These are phyloP conservation scores for Lochmaea capreae DNA, from an alignment of 2,888 invertebrate species.

Conservation along the genomic window DNA sequence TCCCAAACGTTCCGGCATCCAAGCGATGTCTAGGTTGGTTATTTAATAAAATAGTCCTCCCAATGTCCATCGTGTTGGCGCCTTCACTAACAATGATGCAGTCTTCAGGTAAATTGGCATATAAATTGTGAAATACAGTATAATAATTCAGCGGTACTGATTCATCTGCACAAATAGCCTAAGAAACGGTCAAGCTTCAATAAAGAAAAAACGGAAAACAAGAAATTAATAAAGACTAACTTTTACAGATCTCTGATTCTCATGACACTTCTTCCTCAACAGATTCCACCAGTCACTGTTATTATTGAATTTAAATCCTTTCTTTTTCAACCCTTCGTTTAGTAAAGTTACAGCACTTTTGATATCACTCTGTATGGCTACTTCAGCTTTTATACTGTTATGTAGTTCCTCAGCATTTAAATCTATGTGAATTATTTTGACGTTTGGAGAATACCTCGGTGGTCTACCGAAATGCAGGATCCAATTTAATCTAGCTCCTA, in stretches of 20 bases:
- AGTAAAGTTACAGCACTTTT: slow-evolving; percentile 78
- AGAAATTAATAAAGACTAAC: slow-evolving; percentile 63
- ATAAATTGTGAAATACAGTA: slow-evolving; percentile 88
- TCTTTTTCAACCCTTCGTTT: slow-evolving; percentile 67
- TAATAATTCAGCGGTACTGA: slow-evolving; percentile 92
- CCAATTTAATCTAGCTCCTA: slow-evolving; percentile 93
- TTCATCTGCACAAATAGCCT: slow-evolving; percentile 77
- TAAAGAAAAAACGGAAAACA: not conserved
- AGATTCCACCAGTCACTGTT: slow-evolving; percentile 82
- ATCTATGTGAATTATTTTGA: slow-evolving; percentile 93
- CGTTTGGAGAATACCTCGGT: slow-evolving; percentile 84
- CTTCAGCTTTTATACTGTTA: slow-evolving; percentile 84
- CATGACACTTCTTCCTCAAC: slow-evolving; percentile 76
- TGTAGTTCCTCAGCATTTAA: slow-evolving; percentile 91
- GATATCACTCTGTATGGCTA: slow-evolving; percentile 89
- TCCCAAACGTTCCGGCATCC: slow-evolving; percentile 97
- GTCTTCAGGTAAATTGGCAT: slow-evolving; percentile 81
- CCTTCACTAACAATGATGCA: slow-evolving; percentile 96
- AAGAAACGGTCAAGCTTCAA: not conserved
- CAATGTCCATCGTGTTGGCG: slow-evolving; percentile 99
- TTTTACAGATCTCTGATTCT: slow-evolving; percentile 77
- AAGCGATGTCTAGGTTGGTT: slow-evolving; percentile 86
- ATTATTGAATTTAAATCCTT: slow-evolving; percentile 70
- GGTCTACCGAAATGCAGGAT: slow-evolving; percentile 95
- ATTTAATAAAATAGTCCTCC: slow-evolving; percentile 88